Conservation (phyloP, 2,888 invertebrate genomes). For the Bellardia pandia region DNA sequence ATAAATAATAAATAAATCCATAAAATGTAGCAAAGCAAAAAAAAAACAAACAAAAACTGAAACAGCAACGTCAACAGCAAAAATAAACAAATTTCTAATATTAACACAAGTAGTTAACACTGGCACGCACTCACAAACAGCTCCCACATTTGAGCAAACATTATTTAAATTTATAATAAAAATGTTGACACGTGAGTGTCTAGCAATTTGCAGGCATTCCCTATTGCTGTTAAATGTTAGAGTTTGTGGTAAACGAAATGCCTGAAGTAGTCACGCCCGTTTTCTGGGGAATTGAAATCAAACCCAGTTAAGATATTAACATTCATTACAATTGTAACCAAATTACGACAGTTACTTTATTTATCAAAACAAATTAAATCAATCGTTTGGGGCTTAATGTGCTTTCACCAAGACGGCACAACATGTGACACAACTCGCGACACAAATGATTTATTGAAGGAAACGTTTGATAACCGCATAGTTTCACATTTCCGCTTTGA, state of each 20-base stretch:
- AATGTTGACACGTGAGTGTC: constrained; percentile 32
- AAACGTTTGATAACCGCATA: no score
- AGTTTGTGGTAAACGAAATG: not conserved
- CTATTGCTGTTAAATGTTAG: not conserved
- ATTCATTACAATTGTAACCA: no score
- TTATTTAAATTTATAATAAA: constrained; percentile 26
- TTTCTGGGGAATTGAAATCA: no score
- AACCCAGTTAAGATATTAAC: no score
- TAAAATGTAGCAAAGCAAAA: constrained; percentile 2
- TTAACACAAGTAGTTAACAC: constrained; percentile 27
- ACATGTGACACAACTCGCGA: no score
- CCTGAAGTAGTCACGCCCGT: no score
- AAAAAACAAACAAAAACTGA: constrained; percentile 17
- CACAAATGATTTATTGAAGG: no score
- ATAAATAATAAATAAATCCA: constrained; percentile 49
- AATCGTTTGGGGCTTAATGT: no score
- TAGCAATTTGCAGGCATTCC: not conserved
- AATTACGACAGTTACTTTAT: no score
- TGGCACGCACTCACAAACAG: constrained; percentile 15
- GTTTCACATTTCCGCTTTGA: no score
- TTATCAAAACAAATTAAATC: no score
- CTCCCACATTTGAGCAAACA: not conserved
- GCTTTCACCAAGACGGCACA: no score
- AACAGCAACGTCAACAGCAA: constrained; percentile 5
- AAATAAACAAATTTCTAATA: constrained; percentile 20